phyloP scores from a whole-genome alignment of 2,888 invertebrate genomes.

The Amblyteles armatorius region DNA sequence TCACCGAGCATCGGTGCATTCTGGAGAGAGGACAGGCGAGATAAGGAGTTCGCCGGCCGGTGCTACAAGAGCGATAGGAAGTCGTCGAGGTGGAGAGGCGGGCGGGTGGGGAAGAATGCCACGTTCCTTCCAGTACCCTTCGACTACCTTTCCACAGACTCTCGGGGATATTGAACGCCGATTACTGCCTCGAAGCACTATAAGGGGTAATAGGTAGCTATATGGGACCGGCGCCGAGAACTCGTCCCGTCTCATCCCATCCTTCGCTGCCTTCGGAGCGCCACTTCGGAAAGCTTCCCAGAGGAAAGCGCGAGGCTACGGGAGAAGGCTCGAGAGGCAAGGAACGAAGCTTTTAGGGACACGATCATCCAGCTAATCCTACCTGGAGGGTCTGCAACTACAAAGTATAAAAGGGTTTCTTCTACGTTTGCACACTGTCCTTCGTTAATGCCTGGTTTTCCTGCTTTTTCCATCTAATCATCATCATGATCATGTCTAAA shows the following conservation, averaged over 20 bases:
- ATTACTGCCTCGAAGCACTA: conserved; percentile 69
- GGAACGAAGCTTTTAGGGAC: conserved; percentile 41
- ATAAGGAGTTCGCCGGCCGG: conserved; percentile 3
- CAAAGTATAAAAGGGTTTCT: not conserved
- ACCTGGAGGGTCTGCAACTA: not conserved
- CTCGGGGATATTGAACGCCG: conserved; percentile 74
- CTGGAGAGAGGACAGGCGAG: conserved; percentile 29
- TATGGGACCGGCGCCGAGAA: conserved; percentile 31
- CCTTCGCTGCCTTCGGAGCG: conserved; percentile 29
- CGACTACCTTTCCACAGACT: conserved; percentile 70
- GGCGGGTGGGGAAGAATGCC: conserved; percentile 43
- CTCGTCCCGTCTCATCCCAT: conserved; percentile 51
- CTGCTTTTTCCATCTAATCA: no score
- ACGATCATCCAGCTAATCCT: conserved; percentile 18
- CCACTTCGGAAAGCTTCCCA: conserved; percentile 37
- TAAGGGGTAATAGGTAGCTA: conserved; percentile 71
- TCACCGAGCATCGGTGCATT: conserved; percentile 36
- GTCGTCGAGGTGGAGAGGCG: conserved; percentile 12
- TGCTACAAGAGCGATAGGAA: conserved; percentile 25
- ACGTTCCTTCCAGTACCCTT: conserved; percentile 48
- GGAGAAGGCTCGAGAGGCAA: conserved; percentile 41
- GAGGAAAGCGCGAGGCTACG: conserved; percentile 18
- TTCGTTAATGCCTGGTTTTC: no score
- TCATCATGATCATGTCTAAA: no score
- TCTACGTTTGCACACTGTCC: no score